Evolutionary conservation across 2,888 invertebrate genomes (phyloP), one percentile per base, ranked within the genome.

Genomic region (Harpagoxenus sublaevis): DNA sequence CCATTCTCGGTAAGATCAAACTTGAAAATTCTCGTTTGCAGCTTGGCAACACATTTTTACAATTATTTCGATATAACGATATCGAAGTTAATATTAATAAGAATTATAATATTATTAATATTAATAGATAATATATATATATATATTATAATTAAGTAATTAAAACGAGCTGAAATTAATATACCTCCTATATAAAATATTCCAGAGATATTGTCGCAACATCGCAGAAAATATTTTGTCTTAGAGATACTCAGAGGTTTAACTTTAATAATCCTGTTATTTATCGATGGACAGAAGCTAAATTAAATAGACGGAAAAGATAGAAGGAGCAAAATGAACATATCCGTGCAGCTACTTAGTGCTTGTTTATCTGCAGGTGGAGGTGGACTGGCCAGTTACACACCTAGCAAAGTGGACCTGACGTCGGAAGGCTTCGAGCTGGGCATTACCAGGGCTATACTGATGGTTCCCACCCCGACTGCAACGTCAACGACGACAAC

Each of bases 401-500:
- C 98, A 92, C 98, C 98, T 85, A 96, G 97, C 96, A 97, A 98
- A 96, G 97, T 96, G 79, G 95, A 96, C 89, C 96, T 96, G 90
- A 96, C 96, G 91, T 96, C 95, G 92, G 96, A 96, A 90, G 96
- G 96, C 86, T 98, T 98, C 96, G 97, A 97, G 95, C 96, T 98
- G 87, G 98, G 98, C 77, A 96, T 98, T 84, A 97, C 97, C 88
- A 96, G 97, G 92, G 96, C 96, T 91, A 95, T 94, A 89, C 86
- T 94, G 71, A 92, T 93, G 70, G 88, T 86, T 5, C 42, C 87
- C 10, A 62, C 84, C 0, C 42, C 87, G 45, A 23, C 65, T 42
- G 57, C 87, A n/a, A 53, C 81, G 8, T 35, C 90, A 23, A n/a
- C 86, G n/a, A 39, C 84, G 1, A 18, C 84, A 12, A 78, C 75